phyloP scores from a whole-genome alignment of 2,888 invertebrate species.

The Hermaeophaga mercurialis region DNA sequence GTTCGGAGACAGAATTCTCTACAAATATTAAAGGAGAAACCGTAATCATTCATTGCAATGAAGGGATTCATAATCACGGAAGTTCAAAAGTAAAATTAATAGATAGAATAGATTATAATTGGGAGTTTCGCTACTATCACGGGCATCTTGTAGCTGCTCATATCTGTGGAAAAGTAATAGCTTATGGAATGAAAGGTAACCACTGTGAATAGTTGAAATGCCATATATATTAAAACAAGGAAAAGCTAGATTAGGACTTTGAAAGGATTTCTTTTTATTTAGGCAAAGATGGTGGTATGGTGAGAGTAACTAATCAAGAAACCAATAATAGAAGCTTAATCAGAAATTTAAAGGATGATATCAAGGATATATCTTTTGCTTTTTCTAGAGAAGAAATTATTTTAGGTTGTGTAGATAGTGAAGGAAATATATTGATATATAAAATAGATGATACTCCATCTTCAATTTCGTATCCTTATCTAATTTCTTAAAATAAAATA shows the following conservation, averaged over 20 bases:
- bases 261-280: constrained; percentile 6
- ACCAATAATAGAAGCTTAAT: constrained; percentile 78
- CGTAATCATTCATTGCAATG: constrained; percentile 72
- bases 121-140: constrained; percentile 87
- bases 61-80: constrained; percentile 77
- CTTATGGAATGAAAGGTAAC: constrained; percentile 88
- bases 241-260: too few species aligned
- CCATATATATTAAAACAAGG: background rate
- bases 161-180: constrained; percentile 81
- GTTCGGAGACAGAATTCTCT: constrained; percentile 52
- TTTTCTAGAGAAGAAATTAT: constrained; percentile 77
- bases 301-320: constrained; percentile 81
- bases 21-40: constrained; percentile 58
- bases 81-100: constrained; percentile 86
- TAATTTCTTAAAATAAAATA: background rate
- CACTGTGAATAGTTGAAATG: background rate
- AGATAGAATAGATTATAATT: constrained; percentile 89
- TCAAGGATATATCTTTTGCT: constrained; percentile 92
- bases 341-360: constrained; percentile 84
- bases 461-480: constrained; percentile 62
- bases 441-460: constrained; percentile 70
- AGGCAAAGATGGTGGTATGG: constrained; percentile 68
- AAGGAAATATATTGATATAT: constrained; percentile 82
- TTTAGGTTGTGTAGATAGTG: constrained; percentile 86
- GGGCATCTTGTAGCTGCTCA: constrained; percentile 91